Base-by-base conservation (phyloP, 2,113 vertebrate genomes). In the Toxostoma redivivum region DNA sequence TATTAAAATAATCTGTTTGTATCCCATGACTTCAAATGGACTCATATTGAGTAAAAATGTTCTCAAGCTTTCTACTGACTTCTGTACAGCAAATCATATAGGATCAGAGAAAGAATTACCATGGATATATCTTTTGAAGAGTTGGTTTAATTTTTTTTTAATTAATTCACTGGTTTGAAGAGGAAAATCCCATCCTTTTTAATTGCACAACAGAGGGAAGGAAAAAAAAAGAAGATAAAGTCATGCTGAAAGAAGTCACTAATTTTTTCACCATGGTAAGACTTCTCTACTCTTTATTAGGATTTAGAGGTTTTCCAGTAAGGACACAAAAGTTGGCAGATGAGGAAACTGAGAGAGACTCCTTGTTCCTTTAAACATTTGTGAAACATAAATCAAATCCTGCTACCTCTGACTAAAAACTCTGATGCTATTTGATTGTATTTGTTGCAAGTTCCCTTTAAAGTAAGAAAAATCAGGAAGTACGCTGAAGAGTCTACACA, bases 71-170 rank as follows among this genome's bases (percentile, higher is more conserved):
- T 84, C 72, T 33, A 83, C 38, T 73, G 67, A 80, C 44, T 86
- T 92, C 56, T 57, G n/a, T 67, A 66, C 25, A 78, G 71, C 21
- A 80, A 53, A 83, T 77, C 51, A 90, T 21, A 47, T 2, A 77
- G 88, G 77, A 90, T 57, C 40, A 96, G 95, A 86, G 64, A 33
- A 89, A 92, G 61, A 91, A 95, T 95, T 88, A 94, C 15, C 25
- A 80, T 2, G 15, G 54, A 77, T 8, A 3, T 47, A 74, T 30
- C 81, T 90, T 92, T 56, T 78, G 88, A 94, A 86, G 51, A 67
- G 42, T 8, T n/a, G 14, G 24, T 67, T 93, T 70, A 85, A 25
- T 28, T 18, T 65, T 77, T 35, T 80, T 78, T 38, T 5, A 30
- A 91, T 92, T 90, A 94, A 86, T 92, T 94, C 67, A 73, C 10